These are phyloP conservation scores for Phocoena phocoena DNA, from an alignment of 2,113 vertebrate genomes.

Conservation along the genomic window DNA sequence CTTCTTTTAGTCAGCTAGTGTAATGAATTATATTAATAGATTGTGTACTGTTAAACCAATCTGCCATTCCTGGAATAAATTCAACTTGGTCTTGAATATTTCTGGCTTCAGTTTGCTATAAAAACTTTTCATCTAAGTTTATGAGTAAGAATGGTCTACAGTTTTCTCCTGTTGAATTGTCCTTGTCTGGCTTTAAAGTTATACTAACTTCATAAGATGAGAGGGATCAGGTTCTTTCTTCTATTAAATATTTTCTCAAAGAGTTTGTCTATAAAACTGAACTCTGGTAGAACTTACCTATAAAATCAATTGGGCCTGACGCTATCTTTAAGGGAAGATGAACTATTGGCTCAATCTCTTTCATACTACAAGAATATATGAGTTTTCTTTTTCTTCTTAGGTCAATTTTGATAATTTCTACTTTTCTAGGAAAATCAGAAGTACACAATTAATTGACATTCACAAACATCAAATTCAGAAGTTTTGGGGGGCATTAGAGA, in stretches of 20 bases:
- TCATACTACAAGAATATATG: neutral
- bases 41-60: neutral
- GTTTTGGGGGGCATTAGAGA: neutral
- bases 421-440: neutral
- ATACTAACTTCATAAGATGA: neutral
- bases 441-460: neutral
- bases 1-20: neutral
- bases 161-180: neutral
- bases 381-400: neutral
- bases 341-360: neutral
- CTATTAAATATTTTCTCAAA: neutral
- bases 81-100: neutral
- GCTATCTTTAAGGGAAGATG: neutral
- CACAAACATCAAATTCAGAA: constrained; percentile 25
- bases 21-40: neutral
- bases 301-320: neutral
- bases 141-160: neutral
- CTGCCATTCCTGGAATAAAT: neutral
- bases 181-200: neutral
- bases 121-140: neutral
- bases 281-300: neutral
- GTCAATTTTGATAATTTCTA: neutral
- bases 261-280: neutral
- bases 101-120: neutral
- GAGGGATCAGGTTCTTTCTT: neutral